Evolutionary conservation across 2,113 vertebrate genomes (phyloP).

Genomic region (Ochotona curzoniae): DNA sequence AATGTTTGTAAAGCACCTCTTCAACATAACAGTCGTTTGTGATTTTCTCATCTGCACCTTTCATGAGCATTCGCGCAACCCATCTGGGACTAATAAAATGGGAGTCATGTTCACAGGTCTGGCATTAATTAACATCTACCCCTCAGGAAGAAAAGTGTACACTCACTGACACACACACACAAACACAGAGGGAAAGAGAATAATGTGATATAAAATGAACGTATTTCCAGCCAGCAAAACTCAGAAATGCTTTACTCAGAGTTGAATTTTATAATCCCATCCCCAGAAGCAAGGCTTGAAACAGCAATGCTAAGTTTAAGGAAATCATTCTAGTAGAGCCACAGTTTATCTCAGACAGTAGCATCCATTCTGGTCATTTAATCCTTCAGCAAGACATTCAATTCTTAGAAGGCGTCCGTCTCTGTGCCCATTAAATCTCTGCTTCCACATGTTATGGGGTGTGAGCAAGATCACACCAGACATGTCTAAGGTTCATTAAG

Average conservation of each 20-base stretch:
- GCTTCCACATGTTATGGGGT: not conserved
- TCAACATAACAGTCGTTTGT: conserved; percentile 15
- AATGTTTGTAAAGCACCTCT: conserved; percentile 55
- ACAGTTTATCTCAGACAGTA: conserved; percentile 49
- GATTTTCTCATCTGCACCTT: conserved; percentile 45
- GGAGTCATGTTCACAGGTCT: not conserved
- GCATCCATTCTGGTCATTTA: conserved; percentile 50
- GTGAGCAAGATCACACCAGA: too few species aligned
- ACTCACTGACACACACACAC: not conserved
- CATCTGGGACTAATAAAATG: conserved; percentile 45
- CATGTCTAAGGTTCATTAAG: too few species aligned
- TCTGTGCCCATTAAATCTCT: conserved; percentile 33
- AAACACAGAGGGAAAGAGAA: not conserved
- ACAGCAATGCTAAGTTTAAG: conserved; percentile 24
- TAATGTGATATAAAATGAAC: not conserved
- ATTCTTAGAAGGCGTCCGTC: not conserved
- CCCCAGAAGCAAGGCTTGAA: not conserved
- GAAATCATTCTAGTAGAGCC: conserved; percentile 34
- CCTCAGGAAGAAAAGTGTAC: not conserved
- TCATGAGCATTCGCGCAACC: not conserved
- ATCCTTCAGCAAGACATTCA: conserved; percentile 28
- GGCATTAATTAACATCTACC: conserved; percentile 30
- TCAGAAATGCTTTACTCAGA: conserved; percentile 40
- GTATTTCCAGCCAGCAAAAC: conserved; percentile 2
- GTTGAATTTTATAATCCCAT: conserved; percentile 21